Evolutionary conservation across 1,140 invertebrate genomes (phyloP), one percentile per base, ranked within the genome.

Genomic region (Aphaenogaster floridana): DNA sequence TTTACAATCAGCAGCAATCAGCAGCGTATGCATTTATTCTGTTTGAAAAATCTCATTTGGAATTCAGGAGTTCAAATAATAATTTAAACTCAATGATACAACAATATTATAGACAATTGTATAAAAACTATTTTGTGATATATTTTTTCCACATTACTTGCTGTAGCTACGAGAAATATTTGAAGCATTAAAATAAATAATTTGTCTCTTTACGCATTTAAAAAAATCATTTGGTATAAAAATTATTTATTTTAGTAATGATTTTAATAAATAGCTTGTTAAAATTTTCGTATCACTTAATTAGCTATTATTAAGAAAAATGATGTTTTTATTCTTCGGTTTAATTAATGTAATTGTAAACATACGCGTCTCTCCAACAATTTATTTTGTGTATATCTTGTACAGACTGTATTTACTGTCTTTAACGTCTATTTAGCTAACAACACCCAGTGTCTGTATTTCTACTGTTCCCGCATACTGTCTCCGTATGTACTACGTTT

Each of bases 401-500:
- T n/a, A 13, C 63, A 42, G 39, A n/a, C 50, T 45, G 34, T 80
- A 42, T 57, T 68, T 57, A n/a, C n/a, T 3, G n/a, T 17, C 36
- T 80, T 80, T 39, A 52, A 63, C n/a, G 61, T 15, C 63, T 34
- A 48, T 52, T 52, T 57, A 80, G n/a, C 13, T 68, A 7, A 15
- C 64, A 45, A 48, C 15, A 52, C 2, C 48, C 42, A 9, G 11
- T 21, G 39, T 45, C 48, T 59, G 17, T 59, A n/a, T 71, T 71
- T 81, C 64, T 81, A 81, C 39, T 34, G 42, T 54, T 9, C 21
- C 42, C 28, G 50, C 63, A 52, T 68, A 28, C 28, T 28, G 28
- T 28, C 21, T 81, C 36, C 66, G 0, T 61, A 21, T 52, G 36
- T 3, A 2, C 50, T 68, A 28, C 28, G 79, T 57, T 50, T 57